A percentile compares a stretch with the other conserved stretches of the same genome.
phyloP scores from a whole-genome alignment of 2,797 vertebrate species.

The Anas bernieri region DNA sequence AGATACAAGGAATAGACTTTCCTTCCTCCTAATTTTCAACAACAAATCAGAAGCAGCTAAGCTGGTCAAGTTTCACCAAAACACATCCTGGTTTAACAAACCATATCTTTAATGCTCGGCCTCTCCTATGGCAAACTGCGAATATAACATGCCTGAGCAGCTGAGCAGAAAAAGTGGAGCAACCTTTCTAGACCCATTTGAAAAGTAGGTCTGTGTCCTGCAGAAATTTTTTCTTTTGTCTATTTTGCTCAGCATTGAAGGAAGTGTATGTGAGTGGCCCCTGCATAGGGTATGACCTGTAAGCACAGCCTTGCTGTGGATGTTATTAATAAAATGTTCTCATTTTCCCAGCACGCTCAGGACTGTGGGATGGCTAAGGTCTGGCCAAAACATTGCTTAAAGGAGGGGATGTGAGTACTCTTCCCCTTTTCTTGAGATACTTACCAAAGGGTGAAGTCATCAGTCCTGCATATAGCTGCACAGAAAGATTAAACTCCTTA shows the following conservation, averaged over 20 bases:
- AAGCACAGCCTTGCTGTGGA: background rate
- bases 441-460: background rate
- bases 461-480: accelerated
- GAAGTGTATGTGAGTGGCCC: background rate
- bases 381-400: background rate
- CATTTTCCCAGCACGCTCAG: background rate
- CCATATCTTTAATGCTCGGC: background rate
- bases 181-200: background rate
- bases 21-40: background rate
- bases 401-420: background rate
- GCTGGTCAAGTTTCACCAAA: background rate
- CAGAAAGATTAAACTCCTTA: background rate
- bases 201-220: background rate
- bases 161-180: accelerated
- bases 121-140: background rate
- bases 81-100: background rate
- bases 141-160: accelerated
- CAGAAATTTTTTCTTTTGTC: background rate
- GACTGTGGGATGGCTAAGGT: background rate
- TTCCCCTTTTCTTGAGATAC: background rate
- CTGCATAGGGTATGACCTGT: background rate
- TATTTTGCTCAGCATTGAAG: background rate
- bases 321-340: background rate
- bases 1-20: background rate
- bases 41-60: background rate